These are phyloP conservation scores for Oegoconia quadripuncta DNA, from an alignment of 2,888 invertebrate species.

Conservation along the genomic window DNA sequence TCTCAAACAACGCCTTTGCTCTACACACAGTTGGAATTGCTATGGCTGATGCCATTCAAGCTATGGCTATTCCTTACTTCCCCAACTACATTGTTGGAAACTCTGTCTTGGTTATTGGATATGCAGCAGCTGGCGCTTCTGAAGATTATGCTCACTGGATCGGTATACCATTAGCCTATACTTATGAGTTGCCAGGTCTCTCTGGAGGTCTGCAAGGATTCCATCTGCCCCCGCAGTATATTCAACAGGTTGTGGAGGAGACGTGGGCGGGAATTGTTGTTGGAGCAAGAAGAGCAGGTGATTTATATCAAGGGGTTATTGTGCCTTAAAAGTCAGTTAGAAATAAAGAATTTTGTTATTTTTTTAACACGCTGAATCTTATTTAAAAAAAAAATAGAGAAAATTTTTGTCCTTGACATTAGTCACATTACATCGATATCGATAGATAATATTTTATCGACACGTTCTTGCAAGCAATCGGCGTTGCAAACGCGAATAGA, in stretches of 20 bases:
- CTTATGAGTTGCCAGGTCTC: constrained; percentile 82
- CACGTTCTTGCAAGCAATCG: constrained; percentile 25
- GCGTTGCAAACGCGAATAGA: constrained; percentile 40
- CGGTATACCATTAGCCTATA: constrained; percentile 79
- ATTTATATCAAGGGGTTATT: constrained; percentile 24
- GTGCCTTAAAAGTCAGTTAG: neutral
- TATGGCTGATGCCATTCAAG: constrained; percentile 59
- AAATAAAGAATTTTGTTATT: too few relatives aligned
- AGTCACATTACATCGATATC: constrained; percentile 3
- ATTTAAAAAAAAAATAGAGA: too few relatives aligned
- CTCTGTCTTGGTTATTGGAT: constrained; percentile 67
- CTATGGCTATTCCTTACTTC: constrained; percentile 42
- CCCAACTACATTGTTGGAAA: constrained; percentile 76
- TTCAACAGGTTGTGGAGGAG: constrained; percentile 76
- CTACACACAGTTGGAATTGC: constrained; percentile 61
- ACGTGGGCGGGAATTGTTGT: constrained; percentile 79
- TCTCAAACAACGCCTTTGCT: constrained; percentile 67
- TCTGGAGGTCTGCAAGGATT: constrained; percentile 66
- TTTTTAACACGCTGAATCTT: too few relatives aligned
- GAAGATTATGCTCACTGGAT: constrained; percentile 82
- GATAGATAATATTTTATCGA: constrained; percentile 7
- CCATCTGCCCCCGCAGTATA: constrained; percentile 74
- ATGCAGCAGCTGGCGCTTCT: constrained; percentile 80
- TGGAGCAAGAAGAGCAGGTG: constrained; percentile 55
- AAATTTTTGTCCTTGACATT: too few relatives aligned